Conservation (phyloP, 2,888 invertebrate genomes). For the Dendrolimus pini region DNA sequence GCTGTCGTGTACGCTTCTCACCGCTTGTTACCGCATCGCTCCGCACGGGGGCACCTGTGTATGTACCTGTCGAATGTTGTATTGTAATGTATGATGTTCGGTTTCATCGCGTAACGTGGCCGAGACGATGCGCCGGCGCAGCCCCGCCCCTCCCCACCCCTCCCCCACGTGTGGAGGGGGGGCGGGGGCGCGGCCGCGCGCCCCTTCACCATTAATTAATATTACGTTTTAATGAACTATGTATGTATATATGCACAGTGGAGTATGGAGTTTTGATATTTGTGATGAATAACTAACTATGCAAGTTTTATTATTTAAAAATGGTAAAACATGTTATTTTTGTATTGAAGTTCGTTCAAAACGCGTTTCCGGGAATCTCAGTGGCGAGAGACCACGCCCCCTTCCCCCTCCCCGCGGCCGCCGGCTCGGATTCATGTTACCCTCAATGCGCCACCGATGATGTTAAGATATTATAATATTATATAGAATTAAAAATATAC, state of each 20-base stretch:
- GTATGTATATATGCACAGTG: constrained; percentile 71
- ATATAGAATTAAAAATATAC: constrained; percentile 54
- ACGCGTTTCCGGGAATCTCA: constrained; percentile 21
- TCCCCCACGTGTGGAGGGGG: too few relatives aligned
- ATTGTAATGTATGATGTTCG: constrained; percentile 18
- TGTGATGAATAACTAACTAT: constrained; percentile 54
- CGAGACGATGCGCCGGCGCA: constrained; percentile 31
- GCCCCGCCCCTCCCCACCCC: constrained; percentile 20
- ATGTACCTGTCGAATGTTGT: constrained; percentile 35
- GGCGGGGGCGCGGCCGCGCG: constrained; percentile 10
- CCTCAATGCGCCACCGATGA: constrained; percentile 40
- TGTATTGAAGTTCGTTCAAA: constrained; percentile 54
- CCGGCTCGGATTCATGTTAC: constrained; percentile 35
- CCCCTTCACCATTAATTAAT: constrained; percentile 21
- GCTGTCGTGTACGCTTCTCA: constrained; percentile 69
- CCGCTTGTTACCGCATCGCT: constrained; percentile 61
- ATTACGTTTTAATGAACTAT: constrained; percentile 47
- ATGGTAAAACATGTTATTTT: constrained; percentile 66
- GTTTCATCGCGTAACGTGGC: constrained; percentile 30
- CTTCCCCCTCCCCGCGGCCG: constrained; percentile 26
- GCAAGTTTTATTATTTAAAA: constrained; percentile 50
- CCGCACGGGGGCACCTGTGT: constrained; percentile 32
- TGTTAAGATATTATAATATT: constrained; percentile 39
- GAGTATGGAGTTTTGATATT: constrained; percentile 53
- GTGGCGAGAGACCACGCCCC: too few relatives aligned